Percentiles rank a stretch among this genome's conserved stretches.
These are phyloP conservation scores for Tetranychus piercei DNA, from an alignment of 2,888 invertebrate species.

Conservation along the genomic window DNA sequence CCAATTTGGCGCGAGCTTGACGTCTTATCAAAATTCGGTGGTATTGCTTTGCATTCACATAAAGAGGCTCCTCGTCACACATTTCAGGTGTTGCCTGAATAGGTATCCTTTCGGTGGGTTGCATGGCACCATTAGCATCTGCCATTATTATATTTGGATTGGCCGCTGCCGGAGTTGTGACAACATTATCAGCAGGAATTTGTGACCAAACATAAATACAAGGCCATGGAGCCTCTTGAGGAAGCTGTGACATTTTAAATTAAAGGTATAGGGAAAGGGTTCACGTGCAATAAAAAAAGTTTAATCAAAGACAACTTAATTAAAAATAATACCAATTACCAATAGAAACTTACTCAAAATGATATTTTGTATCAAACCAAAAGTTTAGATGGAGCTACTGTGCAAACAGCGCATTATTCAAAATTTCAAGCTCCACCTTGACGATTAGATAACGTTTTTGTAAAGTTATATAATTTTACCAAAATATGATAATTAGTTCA, in stretches of 20 bases:
- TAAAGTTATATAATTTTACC: too few species aligned
- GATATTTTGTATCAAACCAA: too few species aligned
- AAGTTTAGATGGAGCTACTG: too few species aligned
- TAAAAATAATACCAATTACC: too few species aligned
- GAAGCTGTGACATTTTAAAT: background rate
- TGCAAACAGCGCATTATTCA: too few species aligned
- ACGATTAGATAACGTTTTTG: too few species aligned
- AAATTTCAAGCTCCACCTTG: too few species aligned
- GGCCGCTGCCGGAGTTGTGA: slow-evolving; percentile 15
- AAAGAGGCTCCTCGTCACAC: slow-evolving; percentile 80
- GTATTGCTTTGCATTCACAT: slow-evolving; percentile 96
- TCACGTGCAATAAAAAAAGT: too few species aligned
- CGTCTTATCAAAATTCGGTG: slow-evolving; percentile 81
- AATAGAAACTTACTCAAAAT: too few species aligned
- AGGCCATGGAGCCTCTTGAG: background rate
- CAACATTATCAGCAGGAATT: slow-evolving; percentile 38
- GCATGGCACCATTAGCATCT: slow-evolving; percentile 36
- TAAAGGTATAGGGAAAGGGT: background rate
- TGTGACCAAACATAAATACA: slow-evolving; percentile 58
- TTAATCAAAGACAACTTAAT: too few species aligned
- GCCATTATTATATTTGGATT: slow-evolving; percentile 31
- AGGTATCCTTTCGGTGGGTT: slow-evolving; percentile 37
- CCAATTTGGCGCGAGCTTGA: slow-evolving; percentile 80
- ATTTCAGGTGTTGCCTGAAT: slow-evolving; percentile 44
- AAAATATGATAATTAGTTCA: too few species aligned